A percentile compares a stretch with the other conserved stretches of the same genome.
phyloP scores from a whole-genome alignment of 2,888 invertebrate genomes.

The Caenorhabditis becei region DNA sequence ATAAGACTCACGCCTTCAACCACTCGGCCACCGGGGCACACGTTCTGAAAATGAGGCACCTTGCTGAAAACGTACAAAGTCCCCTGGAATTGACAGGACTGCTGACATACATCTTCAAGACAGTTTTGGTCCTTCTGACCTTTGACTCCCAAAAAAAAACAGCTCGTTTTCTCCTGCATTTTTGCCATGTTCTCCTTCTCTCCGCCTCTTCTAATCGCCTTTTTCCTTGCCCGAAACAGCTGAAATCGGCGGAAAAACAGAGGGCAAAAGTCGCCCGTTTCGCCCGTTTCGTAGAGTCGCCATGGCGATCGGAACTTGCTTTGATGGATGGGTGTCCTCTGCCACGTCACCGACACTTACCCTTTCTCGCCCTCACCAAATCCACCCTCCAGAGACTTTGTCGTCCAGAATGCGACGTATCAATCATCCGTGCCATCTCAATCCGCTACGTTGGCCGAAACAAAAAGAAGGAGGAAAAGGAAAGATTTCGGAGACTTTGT shows the following conservation, averaged over 20 bases:
- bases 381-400: neutral
- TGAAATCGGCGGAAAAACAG: no score
- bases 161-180: no score
- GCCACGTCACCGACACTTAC: constrained; percentile 1
- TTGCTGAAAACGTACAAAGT: neutral
- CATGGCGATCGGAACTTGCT: neutral
- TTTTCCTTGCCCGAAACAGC: no score
- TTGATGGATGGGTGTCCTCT: neutral
- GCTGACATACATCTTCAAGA: no score
- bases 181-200: no score
- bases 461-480: no score
- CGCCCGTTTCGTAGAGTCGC: neutral
- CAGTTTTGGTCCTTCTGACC: no score
- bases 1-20: constrained; percentile 38
- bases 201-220: no score
- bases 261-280: no score
- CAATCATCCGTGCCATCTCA: constrained; percentile 2
- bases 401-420: neutral
- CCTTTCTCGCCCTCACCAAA: neutral
- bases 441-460: neutral
- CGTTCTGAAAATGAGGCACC: constrained; percentile 4
- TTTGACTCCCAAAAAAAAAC: no score
- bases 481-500: neutral
- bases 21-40: constrained; percentile 31
- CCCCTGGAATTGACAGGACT: no score